Evolutionary conservation across 2,797 vertebrate species (phyloP), one percentile per base, ranked within the genome.

Genomic region (Tragopan temminckii): DNA sequence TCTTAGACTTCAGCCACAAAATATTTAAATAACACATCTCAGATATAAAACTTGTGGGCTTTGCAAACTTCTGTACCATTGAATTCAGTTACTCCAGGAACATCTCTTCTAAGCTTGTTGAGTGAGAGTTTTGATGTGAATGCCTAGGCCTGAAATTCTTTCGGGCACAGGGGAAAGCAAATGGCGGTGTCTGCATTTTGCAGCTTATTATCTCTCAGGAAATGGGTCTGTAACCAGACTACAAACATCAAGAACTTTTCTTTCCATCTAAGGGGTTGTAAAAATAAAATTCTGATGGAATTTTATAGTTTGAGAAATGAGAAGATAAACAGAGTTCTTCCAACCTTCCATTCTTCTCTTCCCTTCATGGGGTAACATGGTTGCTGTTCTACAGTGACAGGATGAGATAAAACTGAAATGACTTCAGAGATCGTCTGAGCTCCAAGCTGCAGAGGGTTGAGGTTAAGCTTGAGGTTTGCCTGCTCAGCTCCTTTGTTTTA

Each of bases 381-480:
- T 71, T 76, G 66, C 50, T 83, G 27, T 25, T 94, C 72, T 83
- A 53, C 33, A 64, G 63, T 81, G 92, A 91, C 90, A 93, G 83
- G 79, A 71, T 72, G 90, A 93, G 86, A 87, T 93, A 94, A 91
- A 94, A 88, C 40, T 92, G 25, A 86, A 93, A 63, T 90, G 79
- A 89, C 88, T 91, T 67, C 66, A 83, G 89, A 90, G 10, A 55
- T 89, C 29, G 27, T 14, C 36, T 80, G 81, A 85, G 87, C 72
- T 83, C 29, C 33, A 61, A 53, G 42, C 27, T 91, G 63, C 67
- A 63, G 50, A 88, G 70, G 77, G 70, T 48, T 92, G 89, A 95
- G 94, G 95, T 95, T 95, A 96, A 93, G 76, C 66, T 59, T 80
- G 58, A 91, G 86, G 78, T 93, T 92, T 96, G 94, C 86, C 72